phyloP scores from a whole-genome alignment of 1,140 invertebrate species.

The Heliothis virescens region DNA sequence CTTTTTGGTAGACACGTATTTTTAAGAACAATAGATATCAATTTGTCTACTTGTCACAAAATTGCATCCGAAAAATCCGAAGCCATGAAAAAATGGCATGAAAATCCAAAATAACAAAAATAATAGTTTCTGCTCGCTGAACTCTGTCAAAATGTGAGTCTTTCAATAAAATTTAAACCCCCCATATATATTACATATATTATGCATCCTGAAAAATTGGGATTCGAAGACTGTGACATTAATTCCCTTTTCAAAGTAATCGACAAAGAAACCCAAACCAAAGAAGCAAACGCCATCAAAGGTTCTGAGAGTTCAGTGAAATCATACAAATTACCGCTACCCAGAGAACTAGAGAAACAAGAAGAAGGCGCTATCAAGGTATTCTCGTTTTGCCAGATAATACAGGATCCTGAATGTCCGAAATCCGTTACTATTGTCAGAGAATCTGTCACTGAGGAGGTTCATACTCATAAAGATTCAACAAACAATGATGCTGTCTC shows the following conservation, averaged over 20 bases:
- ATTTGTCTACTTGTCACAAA: neutral
- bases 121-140: neutral
- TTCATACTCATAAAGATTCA: conserved; percentile 19
- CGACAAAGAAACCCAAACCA: conserved; percentile 67
- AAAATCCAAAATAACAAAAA: too few species aligned
- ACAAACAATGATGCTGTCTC: conserved; percentile 22
- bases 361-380: conserved; percentile 56
- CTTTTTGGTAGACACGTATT: neutral
- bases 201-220: conserved; percentile 62
- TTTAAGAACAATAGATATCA: neutral
- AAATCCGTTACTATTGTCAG: conserved; percentile 53
- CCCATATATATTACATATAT: conserved; percentile 37
- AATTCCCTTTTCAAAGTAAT: conserved; percentile 42
- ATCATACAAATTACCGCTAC: conserved; percentile 44
- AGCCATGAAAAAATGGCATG: too few species aligned
- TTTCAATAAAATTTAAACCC: neutral
- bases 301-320: conserved; percentile 49
- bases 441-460: conserved; percentile 63
- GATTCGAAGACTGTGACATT: conserved; percentile 45
- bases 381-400: conserved; percentile 57
- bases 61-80: too few species aligned
- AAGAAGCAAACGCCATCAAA: conserved; percentile 24
- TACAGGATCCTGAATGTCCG: conserved; percentile 59
- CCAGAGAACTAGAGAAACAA: conserved; percentile 47
- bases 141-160: conserved; percentile 36